phyloP scores from a whole-genome alignment of 2,113 vertebrate species.

The Anolis carolinensis region DNA sequence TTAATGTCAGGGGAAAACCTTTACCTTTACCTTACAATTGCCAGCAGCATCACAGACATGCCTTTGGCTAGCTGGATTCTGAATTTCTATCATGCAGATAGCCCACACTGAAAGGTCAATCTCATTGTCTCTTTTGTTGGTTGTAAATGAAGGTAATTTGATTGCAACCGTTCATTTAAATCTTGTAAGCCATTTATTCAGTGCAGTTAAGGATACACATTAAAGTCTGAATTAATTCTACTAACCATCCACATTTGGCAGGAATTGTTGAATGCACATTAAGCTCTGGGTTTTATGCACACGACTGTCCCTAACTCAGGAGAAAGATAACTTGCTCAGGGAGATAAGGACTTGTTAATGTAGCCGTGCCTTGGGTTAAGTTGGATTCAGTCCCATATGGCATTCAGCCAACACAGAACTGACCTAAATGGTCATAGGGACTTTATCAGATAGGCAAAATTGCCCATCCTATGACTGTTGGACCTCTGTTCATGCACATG shows the following conservation, averaged over 20 bases:
- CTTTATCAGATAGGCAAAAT: no score
- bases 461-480: no score
- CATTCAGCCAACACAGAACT: no score
- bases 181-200: not conserved
- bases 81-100: rapidly evolving
- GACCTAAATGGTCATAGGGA: no score
- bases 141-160: constrained; percentile 28
- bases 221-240: constrained; percentile 5
- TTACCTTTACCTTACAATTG: no score
- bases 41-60: not conserved
- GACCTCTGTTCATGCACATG: no score
- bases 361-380: no score
- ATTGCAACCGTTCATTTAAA: constrained; percentile 29
- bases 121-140: not conserved
- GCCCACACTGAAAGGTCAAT: not conserved
- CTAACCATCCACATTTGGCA: not conserved
- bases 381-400: no score
- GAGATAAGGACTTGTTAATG: no score
- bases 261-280: constrained; percentile 15
- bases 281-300: constrained; percentile 12
- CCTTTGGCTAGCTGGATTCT: not conserved
- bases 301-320: no score
- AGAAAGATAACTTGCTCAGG: no score
- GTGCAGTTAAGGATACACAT: not conserved
- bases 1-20: no score